phyloP scores from a whole-genome alignment of 2,888 invertebrate species.

The Drosophila nr. fundita region DNA sequence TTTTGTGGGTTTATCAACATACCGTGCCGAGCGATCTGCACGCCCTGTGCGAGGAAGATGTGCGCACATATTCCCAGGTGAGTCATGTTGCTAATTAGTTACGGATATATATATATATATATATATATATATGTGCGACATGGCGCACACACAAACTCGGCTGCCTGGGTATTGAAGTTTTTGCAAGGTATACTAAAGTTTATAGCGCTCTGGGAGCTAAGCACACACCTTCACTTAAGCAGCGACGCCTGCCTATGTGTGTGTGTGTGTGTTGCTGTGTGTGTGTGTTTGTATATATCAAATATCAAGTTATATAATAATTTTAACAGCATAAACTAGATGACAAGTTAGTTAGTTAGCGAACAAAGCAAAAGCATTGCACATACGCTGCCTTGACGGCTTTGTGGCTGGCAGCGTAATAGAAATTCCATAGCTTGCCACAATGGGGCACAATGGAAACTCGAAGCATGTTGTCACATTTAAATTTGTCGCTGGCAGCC shows the following conservation, averaged over 20 bases:
- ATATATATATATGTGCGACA: conserved; percentile 61
- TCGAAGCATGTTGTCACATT: conserved; percentile 2
- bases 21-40: conserved; percentile 37
- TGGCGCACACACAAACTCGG: conserved; percentile 18
- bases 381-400: conserved; percentile 51
- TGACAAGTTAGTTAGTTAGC: conserved; percentile 48
- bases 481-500: not conserved
- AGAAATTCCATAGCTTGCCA: not conserved
- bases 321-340: conserved; percentile 57
- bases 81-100: conserved; percentile 78
- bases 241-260: not conserved
- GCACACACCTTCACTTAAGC: conserved; percentile 18
- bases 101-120: conserved; percentile 64
- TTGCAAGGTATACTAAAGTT: conserved; percentile 51
- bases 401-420: not conserved
- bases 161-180: conserved; percentile 55
- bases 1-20: conserved; percentile 68
- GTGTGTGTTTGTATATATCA: conserved; percentile 30
- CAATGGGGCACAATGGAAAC: not conserved
- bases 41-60: conserved; percentile 3
- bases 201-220: conserved; percentile 58
- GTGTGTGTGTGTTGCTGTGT: not conserved
- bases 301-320: conserved; percentile 70
- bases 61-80: conserved; percentile 62
- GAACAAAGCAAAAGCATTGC: conserved; percentile 42